Conservation (phyloP, 2,113 vertebrate genomes). For the Thymallus thymallus region DNA sequence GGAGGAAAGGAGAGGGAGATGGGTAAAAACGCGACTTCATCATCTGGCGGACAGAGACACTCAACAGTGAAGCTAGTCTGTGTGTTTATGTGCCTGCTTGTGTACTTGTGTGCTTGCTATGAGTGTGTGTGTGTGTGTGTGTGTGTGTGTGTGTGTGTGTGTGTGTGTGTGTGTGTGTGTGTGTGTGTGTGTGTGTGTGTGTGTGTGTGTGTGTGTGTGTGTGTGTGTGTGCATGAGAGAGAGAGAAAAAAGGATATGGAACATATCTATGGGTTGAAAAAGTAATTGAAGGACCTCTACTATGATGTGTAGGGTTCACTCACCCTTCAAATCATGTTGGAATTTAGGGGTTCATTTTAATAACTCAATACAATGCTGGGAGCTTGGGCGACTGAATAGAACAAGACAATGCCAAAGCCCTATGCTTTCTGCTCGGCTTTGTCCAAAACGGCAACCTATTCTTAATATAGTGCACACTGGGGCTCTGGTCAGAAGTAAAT, state of each 20-base stretch:
- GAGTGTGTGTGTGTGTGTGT: not conserved
- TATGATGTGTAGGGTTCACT: not conserved
- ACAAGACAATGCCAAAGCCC: constrained; percentile 13
- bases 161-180: no score
- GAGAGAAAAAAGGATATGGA: not conserved
- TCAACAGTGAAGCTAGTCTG: not conserved
- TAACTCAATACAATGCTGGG: constrained; percentile 6
- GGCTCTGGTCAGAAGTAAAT: no score
- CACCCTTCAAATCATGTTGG: not conserved
- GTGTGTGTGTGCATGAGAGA: no score
- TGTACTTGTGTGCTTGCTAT: not conserved
- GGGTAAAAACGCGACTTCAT: not conserved
- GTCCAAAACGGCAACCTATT: no score
- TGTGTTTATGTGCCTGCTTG: not conserved
- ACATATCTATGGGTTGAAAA: not conserved
- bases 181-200: no score
- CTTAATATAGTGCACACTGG: no score
- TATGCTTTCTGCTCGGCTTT: not conserved
- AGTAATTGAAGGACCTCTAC: not conserved
- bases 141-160: no score
- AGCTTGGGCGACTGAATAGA: constrained; percentile 13
- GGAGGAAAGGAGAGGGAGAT: not conserved
- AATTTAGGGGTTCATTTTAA: constrained; percentile 20
- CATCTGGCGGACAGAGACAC: not conserved
- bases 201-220: no score